Base-by-base conservation (phyloP, 92 coral and sea anemone species). In the Virgularia gustaviana region DNA sequence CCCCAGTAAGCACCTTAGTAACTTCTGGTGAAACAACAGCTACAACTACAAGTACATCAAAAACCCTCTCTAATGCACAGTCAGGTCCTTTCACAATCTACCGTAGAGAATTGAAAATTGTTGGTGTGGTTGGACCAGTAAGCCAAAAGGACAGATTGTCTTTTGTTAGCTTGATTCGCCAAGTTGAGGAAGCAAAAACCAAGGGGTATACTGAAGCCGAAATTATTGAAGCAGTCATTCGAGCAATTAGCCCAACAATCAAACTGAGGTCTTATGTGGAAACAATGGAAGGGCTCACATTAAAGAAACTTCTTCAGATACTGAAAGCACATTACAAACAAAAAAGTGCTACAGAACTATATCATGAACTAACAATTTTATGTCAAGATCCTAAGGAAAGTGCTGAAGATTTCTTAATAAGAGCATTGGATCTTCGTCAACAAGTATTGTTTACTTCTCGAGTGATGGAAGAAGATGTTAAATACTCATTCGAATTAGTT, bases 211-310 rank as follows among this genome's bases (percentile, higher is more conserved):
- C 51, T 1, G 87, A 82, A 75, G 32, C 52, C 7, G 83, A 86
- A 39, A 60, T 82, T 0, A 66, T 82, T 49, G 87, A 86, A 33
- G 85, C 79, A 25, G 82, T 86, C 29, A 74, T 78, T 36, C 73
- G 84, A 38, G 62, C 80, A 0, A 70, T 73, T 49, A 47, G 67
- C 62, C 80, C 90, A 37, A 77, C 70, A 37, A 36, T 78, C 6
- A 85, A 81, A 36, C 43, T 81, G 9, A 73, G 84, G 36, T 78
- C 84, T 12, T 73, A 81, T 12, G 39, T 73, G 33, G 83, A 85
- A 55, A 81, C 57, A 71, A 58, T 62, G 60, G 47, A 65, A 10
- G 81, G 75, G 19, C 55, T 82, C 18, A 78, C 86, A 8, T 63
- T 82, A 25, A 63, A 34, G 27, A 73, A 72, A 53, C 53, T 82